A percentile compares a stretch with the other conserved stretches of the same genome.
These are phyloP conservation scores for Nephila pilipes DNA, from an alignment of 1,140 invertebrate genomes.

Conservation along the genomic window DNA sequence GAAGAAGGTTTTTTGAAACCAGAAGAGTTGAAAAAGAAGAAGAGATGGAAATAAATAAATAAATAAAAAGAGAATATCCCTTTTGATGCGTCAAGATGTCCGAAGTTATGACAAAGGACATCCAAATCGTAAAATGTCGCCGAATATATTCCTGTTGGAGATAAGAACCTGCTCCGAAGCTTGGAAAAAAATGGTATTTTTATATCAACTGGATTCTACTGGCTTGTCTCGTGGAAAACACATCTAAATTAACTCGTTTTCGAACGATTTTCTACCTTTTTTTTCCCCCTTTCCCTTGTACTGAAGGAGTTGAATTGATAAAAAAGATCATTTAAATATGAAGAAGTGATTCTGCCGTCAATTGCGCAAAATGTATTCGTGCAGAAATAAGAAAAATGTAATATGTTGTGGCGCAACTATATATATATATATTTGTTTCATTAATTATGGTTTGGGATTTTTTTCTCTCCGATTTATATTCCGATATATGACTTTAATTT, in stretches of 20 bases:
- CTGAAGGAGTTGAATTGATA: background rate
- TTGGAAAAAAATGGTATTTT: background rate
- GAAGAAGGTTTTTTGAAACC: background rate
- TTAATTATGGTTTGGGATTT: no score
- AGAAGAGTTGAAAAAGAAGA: background rate
- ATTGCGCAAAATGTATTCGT: background rate
- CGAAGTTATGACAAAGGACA: slow-evolving; percentile 62
- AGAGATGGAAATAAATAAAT: background rate
- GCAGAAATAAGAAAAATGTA: no score
- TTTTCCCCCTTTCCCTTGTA: background rate
- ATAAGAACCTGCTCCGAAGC: slow-evolving; percentile 38
- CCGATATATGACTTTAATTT: no score
- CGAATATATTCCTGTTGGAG: slow-evolving; percentile 26
- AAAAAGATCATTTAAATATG: background rate
- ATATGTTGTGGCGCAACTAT: no score
- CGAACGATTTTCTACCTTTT: background rate
- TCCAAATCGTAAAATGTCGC: slow-evolving; percentile 49
- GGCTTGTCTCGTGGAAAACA: slow-evolving; percentile 24
- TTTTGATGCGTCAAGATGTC: slow-evolving; percentile 56
- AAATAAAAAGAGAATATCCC: background rate
- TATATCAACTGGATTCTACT: background rate
- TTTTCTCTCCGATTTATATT: no score
- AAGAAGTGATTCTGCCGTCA: background rate
- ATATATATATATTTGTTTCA: no score
- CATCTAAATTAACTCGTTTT: slow-evolving; percentile 32